Evolutionary conservation across 1,140 invertebrate species (phyloP), one percentile per base, ranked within the genome.

Genomic region (Ooceraea biroi): DNA sequence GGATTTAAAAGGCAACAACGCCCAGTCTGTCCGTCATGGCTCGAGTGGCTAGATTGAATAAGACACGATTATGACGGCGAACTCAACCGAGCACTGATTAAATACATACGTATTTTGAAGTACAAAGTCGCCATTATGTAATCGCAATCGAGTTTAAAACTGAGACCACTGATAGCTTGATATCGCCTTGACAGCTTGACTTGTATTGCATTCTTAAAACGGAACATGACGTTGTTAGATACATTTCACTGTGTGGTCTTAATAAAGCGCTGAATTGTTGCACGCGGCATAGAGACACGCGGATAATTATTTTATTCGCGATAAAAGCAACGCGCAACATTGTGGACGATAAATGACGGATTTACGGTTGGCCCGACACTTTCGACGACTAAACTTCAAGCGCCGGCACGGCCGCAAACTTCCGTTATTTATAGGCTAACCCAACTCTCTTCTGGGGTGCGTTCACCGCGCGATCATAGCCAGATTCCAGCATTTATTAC

Each of bases 391-490:
- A 87, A 84, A 65, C 55, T 83, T 66, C 19, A 86, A 61, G 58
- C 80, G 60, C 48, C 66, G 72, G 22, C 46, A 48, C 50, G 85
- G 58, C 83, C 63, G 69, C 82, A 58, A 88, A 88, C 68, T 87
- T 87, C 41, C 46, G 82, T 88, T 88, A 88, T 88, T 88, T 88
- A 88, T 88, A 88, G 86, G 65, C 41, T 61, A 84, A 78, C 68
- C 69, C 85, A 82, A 57, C 61, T 85, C 69, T 87, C 30, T 52
- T 86, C 52, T 58, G 27, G 52, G 55, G 74, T 85, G 69, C 74
- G 50, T 88, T 87, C 82, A 82, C 74, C 82, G 50, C 52, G 19
- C 58, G 63, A 88, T 86, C 65, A 60, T 27, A 80, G 25, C 68
- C 41, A 84, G 66, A 87, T 87, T 82, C 85, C 65, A 68, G 46